Evolutionary conservation across 2,888 invertebrate species (phyloP), one percentile per base, ranked within the genome.

Genomic region (Cactoblastis cactorum): DNA sequence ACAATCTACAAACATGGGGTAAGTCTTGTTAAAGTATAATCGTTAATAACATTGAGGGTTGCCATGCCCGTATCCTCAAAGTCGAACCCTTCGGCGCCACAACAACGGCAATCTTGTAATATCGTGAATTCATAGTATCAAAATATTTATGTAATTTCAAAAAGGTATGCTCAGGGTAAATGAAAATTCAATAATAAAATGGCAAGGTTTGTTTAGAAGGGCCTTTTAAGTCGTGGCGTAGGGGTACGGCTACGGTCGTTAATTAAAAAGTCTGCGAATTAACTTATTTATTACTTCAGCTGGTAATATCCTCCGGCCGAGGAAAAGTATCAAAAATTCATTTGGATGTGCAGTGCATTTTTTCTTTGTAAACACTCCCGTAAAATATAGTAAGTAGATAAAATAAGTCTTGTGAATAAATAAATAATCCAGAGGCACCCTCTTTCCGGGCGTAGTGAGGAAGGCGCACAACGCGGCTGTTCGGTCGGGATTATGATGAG

Each of bases 341-440:
- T 22, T 34, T 34, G 8, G 15, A 33, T 14, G 22, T 46, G 11
- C 46, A 46, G n/a, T n/a, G n/a, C n/a, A n/a, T n/a, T 46, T 46
- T 46, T 46, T 35, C 46, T 48, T 38, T 28, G 19, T 38, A 33
- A 28, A 32, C 18, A 41, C 22, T 32, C 22, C 11, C 6, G 15
- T 45, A 28, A 51, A 50, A 53, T 35, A 55, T 56, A 57, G 64
- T 61, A 54, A 60, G 61, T 62, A 59, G 56, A 51, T 63, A 67
- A 78, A 74, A 76, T 78, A 80, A 77, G 80, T 73, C 72, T 62
- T 59, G 67, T 56, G 68, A 77, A 80, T 82, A 80, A 80, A 82
- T 83, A 83, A 83, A 82, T 83, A 62, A 67, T 74, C 69, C 69
- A 64, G 69, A 28, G 43, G 69, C 70, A 65, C 77, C 77, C 77